Base-by-base conservation (phyloP, 2,888 invertebrate genomes). In the Lepidochitona cinerea region DNA sequence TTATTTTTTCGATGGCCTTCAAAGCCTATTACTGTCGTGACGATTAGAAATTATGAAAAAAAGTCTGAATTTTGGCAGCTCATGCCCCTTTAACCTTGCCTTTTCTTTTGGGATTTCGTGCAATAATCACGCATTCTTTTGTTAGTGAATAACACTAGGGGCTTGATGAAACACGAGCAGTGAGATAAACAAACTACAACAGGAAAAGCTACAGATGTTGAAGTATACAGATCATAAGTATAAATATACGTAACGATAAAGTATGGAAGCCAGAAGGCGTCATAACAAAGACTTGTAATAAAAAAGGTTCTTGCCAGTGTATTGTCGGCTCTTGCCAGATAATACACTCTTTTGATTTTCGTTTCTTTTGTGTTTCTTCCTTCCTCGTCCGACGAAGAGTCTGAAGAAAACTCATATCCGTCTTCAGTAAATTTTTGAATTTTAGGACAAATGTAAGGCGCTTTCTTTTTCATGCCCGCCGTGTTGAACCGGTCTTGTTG, bases 251-350 rank as follows among this genome's bases (percentile, higher is more conserved):
- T 80, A 0, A 81, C 52, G 18, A 82, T 73, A 14, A 83, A 32
- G 72, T 83, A 83, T 1, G 84, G 84, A 14, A 81, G 65, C 86
- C 86, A 86, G 1, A 78, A 37, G 0, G 70, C 41, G n/a, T 80
- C 70, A 71, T 81, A 84, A 12, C 75, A 67, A 9, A 64, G 66
- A 1, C 80, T 71, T 18, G 81, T 72, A 4, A 83, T 32, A 0
- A 80, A 73, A 68, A 80, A 79, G 37, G 81, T 79, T 72, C 81
- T 83, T 14, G 76, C 73, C 23, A 81, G 67, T 3, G 65, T 68
- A 23, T 80, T 70, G 73, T 86, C 84, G 26, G 72, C 72, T 70
- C 75, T 75, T 4, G 78, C 76, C 64, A 84, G 67, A 18, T 74
- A 77, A 65, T 82, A 81, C 3, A 74, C 72, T 37, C 77, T 75